phyloP scores from a whole-genome alignment of 2,888 invertebrate species.

The Hydraecia micacea region DNA sequence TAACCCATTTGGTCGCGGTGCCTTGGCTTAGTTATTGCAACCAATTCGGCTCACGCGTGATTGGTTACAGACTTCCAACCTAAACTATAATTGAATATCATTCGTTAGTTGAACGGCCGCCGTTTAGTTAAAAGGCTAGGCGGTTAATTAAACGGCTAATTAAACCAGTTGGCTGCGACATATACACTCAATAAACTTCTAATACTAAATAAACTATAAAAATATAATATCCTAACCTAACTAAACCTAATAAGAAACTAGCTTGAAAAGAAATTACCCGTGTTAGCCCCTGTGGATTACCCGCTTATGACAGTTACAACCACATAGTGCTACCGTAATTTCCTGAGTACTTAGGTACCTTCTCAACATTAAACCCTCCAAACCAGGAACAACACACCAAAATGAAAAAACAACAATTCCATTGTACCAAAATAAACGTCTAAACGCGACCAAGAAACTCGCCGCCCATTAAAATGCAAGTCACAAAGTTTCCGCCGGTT shows the following conservation, averaged over 20 bases:
- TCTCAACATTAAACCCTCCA: too few species aligned
- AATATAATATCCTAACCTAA: neutral
- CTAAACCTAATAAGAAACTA: neutral
- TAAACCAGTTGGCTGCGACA: too few species aligned
- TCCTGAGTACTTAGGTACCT: neutral
- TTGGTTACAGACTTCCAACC: too few species aligned
- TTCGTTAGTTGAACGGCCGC: too few species aligned
- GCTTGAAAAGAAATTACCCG: neutral
- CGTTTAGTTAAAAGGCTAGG: too few species aligned
- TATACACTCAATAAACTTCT: neutral
- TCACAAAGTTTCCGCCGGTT: conserved; percentile 51
- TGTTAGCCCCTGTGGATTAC: neutral
- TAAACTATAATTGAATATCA: too few species aligned
- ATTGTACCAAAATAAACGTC: conserved; percentile 11
- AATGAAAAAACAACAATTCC: conserved; percentile 18
- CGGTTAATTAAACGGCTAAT: too few species aligned
- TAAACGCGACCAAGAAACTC: conserved; percentile 15
- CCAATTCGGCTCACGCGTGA: too few species aligned
- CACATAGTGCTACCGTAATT: neutral
- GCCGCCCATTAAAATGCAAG: conserved; percentile 52
- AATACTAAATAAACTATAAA: neutral
- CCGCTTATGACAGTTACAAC: neutral
- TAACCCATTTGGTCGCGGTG: too few species aligned
- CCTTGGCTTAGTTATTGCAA: too few species aligned
- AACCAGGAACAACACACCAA: neutral